phyloP scores from a whole-genome alignment of 2,113 vertebrate genomes.

The Sorex araneus region DNA sequence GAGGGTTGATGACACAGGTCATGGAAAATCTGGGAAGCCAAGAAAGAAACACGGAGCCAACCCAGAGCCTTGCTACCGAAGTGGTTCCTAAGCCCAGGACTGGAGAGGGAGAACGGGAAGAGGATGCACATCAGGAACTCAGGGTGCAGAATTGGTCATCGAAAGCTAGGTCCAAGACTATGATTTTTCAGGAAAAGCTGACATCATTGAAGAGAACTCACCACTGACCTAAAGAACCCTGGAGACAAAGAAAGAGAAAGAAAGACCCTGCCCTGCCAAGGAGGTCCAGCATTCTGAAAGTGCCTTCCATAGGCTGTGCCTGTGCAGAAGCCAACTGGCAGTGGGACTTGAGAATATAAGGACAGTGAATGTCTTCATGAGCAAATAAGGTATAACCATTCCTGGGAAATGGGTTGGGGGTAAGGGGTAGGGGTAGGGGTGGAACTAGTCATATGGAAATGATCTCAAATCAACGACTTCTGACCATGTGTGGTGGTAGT shows the following conservation, averaged over 20 bases:
- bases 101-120: neutral
- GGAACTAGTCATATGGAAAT: neutral
- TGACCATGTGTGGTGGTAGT: neutral
- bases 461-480: neutral
- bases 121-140: neutral
- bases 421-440: no score
- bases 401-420: no score
- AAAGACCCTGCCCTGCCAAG: neutral
- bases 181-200: neutral
- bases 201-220: neutral
- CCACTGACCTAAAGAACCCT: no score
- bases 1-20: neutral
- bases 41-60: neutral
- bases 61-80: neutral
- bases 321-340: neutral
- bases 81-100: neutral
- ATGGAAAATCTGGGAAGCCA: neutral
- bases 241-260: neutral
- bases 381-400: neutral
- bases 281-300: neutral
- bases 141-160: neutral
- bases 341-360: neutral
- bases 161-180: neutral
- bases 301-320: neutral
- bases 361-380: neutral